Evolutionary conservation across 2,888 invertebrate species (phyloP), one percentile per base, ranked within the genome.

Genomic region (Belgica antarctica): DNA sequence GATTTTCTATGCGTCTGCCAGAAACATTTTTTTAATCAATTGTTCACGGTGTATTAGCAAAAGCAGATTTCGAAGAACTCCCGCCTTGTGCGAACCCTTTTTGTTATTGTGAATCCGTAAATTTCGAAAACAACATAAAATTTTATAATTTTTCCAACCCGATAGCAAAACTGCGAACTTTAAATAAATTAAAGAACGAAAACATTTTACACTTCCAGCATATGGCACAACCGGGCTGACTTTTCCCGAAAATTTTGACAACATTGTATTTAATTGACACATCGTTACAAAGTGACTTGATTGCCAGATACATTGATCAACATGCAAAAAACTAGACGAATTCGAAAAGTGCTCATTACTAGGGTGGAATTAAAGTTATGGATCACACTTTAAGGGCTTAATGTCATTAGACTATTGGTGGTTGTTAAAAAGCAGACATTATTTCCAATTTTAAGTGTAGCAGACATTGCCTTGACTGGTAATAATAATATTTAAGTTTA

Each of bases 1-100:
- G 52, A 57, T 68, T 68, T 19, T 68, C 24, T 27, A 68, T 47
- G 68, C 68, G 52, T 57, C 68, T 68, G 68, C 68, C 34, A 25
- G 57, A 68, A 68, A 68, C 68, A 68, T 57, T 57, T 63, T n/a
- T 52, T 68, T 27, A 68, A 68, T 68, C 68, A 68, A 68, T 68
- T 68, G 25, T 68, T 31, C 17, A 68, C 46, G 68, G 47, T 68
- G 31, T 34, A 68, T 52, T 68, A 68, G 47, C 47, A 68, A 47
- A 28, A 46, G 1, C 15, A 5, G 3, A 8, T 17, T 52, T 52
- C 52, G 4, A 46, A 34, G 15, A 41, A 41, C 41, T n/a, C n/a
- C n/a, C n/a, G n/a, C n/a, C n/a, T n/a, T n/a, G n/a, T n/a, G n/a
- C 62, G 28, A 63, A 63, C 63, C 63, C 63, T 68, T 68, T 68